Base-by-base conservation (phyloP, 2,888 invertebrate genomes). In the Venusia cambrica region DNA sequence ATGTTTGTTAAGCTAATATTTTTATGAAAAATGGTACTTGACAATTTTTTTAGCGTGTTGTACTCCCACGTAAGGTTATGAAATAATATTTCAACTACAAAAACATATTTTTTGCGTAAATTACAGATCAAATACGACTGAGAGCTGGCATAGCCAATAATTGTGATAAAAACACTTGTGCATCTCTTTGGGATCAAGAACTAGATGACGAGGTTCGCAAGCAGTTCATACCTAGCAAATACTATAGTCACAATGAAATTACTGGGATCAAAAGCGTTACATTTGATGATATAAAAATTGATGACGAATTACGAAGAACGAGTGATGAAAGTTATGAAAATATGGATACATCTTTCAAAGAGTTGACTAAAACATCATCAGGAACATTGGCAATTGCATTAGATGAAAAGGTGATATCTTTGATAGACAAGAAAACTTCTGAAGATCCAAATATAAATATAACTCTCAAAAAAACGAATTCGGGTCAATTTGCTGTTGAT, bases 41-140 rank as follows among this genome's bases (percentile, higher is more conserved):
- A 13, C 4, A 11, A 17, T 28, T 5, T 25, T 39, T 60, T 65
- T n/a, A n/a, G n/a, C n/a, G 54, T 65, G 65, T 73, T 78, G 77
- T 78, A 73, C 79, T 83, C 75, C 79, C 81, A 79, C 73, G 69
- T 61, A 46, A 50, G 28, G 11, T 6, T 25, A 15, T 20, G 7
- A 20, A 11, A 32, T 2, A 4, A 10, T 31, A 27, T 28, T 11
- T 9, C 8, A 13, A 19, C 20, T 31, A 26, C 9, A 22, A 17
- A 18, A 13, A 29, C 6, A 20, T 5, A 24, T 32, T 24, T 35
- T 4, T 27, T 33, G 30, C 30, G 24, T 18, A 22, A 14, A 36
- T 40, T 77, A 38, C 78, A 79, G 79, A 64, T 64, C 22, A 43
- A 50, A 71, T 66, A 51, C 52, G 60, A 59, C 19, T 62, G 49